Conservation (phyloP, 2,888 invertebrate species). For the Acrobasis consociella region DNA sequence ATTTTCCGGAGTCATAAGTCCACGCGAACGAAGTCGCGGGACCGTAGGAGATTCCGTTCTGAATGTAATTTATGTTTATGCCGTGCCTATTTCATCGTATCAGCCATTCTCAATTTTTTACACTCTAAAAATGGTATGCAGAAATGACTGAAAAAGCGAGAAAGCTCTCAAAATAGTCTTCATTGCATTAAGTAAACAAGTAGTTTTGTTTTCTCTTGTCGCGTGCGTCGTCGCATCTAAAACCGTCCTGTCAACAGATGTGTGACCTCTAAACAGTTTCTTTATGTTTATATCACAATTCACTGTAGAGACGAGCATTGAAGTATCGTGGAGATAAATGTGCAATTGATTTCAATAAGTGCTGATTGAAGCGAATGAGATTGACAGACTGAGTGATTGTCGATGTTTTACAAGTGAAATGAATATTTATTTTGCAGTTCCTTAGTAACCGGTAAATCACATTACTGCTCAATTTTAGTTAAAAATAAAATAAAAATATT, state of each 20-base stretch:
- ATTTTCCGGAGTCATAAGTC: too few relatives aligned
- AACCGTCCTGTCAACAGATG: not conserved
- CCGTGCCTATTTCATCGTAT: too few relatives aligned
- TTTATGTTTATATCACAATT: not conserved
- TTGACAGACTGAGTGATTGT: not conserved
- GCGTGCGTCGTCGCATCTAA: not conserved
- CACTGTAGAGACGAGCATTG: not conserved
- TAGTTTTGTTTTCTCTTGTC: not conserved
- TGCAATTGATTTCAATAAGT: not conserved
- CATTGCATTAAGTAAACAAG: not conserved
- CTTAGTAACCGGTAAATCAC: too few relatives aligned
- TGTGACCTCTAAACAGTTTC: not conserved
- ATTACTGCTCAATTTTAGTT: too few relatives aligned
- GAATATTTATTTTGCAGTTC: not conserved
- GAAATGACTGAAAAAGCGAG: not conserved
- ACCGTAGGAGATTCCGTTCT: too few relatives aligned
- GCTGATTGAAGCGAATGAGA: not conserved
- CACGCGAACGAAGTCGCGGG: too few relatives aligned
- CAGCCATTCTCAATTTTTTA: too few relatives aligned
- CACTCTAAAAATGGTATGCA: too few relatives aligned
- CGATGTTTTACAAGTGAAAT: not conserved
- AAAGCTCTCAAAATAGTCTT: too few relatives aligned
- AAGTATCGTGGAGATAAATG: not conserved
- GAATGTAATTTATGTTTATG: too few relatives aligned
- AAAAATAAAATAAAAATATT: too few relatives aligned